A percentile compares a stretch with the other conserved stretches of the same genome.
Evolutionary conservation across 1,140 invertebrate genomes (phyloP).

Genomic region (Nasonia longicornis): DNA sequence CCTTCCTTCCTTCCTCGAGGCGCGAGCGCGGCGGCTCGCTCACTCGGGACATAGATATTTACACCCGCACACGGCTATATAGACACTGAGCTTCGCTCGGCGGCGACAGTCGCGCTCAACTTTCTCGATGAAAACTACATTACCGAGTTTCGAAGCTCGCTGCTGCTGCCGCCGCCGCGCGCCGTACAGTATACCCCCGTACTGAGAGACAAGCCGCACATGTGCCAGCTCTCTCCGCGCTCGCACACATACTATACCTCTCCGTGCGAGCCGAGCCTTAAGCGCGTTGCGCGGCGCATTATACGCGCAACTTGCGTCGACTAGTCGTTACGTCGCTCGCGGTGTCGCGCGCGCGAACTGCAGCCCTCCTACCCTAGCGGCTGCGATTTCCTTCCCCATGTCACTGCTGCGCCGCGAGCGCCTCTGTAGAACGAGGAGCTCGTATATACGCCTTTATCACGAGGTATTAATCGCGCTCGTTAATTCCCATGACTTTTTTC

Average conservation of each 20-base stretch:
- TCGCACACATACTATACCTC: neutral
- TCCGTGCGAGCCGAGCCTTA: neutral
- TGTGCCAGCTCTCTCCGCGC: neutral
- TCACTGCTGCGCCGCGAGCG: neutral
- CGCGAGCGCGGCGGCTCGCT: neutral
- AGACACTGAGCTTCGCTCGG: neutral
- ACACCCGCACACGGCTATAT: neutral
- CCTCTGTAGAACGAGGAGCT: neutral
- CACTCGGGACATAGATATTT: slow-evolving; percentile 1
- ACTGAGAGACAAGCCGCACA: neutral
- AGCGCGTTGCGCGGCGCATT: neutral
- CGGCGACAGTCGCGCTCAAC: slow-evolving; percentile 49
- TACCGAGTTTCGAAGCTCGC: slow-evolving; percentile 58
- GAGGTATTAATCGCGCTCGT: no score
- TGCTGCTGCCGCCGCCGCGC: slow-evolving; percentile 4
- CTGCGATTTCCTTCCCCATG: neutral
- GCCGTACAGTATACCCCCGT: neutral
- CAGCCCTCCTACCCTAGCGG: neutral
- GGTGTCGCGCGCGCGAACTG: neutral
- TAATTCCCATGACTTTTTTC: no score
- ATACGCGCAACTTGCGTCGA: slow-evolving; percentile 54
- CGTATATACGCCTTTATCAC: neutral
- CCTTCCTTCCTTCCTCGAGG: slow-evolving; percentile 41
- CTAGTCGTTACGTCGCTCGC: slow-evolving; percentile 55
- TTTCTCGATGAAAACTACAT: slow-evolving; percentile 67